Evolutionary conservation across 2,888 invertebrate genomes (phyloP).

Genomic region (Thecocarcelia acutangulata): DNA sequence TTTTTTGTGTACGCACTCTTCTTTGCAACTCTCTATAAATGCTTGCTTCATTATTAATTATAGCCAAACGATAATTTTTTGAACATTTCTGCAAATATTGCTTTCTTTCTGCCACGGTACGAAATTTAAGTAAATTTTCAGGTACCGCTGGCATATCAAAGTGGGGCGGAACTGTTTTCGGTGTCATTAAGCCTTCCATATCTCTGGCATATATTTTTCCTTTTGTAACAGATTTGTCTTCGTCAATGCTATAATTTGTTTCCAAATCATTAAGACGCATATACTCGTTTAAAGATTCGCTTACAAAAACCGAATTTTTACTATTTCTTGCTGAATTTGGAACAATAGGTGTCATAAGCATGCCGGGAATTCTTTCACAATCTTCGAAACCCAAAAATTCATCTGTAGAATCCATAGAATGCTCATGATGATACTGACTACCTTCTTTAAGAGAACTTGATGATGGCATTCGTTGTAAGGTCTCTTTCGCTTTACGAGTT

Average conservation of each 20-base stretch:
- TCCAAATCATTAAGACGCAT: constrained; percentile 82
- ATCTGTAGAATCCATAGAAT: constrained; percentile 70
- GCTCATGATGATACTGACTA: constrained; percentile 55
- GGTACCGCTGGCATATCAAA: constrained; percentile 79
- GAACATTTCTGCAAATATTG: constrained; percentile 79
- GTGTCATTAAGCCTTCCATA: constrained; percentile 78
- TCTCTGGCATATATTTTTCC: constrained; percentile 63
- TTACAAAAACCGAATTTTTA: constrained; percentile 81
- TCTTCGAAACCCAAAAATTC: constrained; percentile 80
- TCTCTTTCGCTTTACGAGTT: constrained; percentile 11
- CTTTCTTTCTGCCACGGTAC: constrained; percentile 83
- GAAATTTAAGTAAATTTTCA: constrained; percentile 80
- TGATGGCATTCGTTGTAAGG: constrained; percentile 14
- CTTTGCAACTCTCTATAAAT: constrained; percentile 79
- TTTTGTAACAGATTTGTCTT: constrained; percentile 57
- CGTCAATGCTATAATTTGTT: constrained; percentile 71
- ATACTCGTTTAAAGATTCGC: constrained; percentile 82
- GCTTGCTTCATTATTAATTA: constrained; percentile 81
- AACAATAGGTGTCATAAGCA: constrained; percentile 79
- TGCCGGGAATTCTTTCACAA: constrained; percentile 77
- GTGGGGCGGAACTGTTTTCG: constrained; percentile 76
- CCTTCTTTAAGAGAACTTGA: constrained; percentile 10
- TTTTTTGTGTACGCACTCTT: constrained; percentile 75
- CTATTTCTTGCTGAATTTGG: constrained; percentile 72
- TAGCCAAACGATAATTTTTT: constrained; percentile 78